Base-by-base conservation (phyloP, 2,888 invertebrate species). In the Colletes collaris region DNA sequence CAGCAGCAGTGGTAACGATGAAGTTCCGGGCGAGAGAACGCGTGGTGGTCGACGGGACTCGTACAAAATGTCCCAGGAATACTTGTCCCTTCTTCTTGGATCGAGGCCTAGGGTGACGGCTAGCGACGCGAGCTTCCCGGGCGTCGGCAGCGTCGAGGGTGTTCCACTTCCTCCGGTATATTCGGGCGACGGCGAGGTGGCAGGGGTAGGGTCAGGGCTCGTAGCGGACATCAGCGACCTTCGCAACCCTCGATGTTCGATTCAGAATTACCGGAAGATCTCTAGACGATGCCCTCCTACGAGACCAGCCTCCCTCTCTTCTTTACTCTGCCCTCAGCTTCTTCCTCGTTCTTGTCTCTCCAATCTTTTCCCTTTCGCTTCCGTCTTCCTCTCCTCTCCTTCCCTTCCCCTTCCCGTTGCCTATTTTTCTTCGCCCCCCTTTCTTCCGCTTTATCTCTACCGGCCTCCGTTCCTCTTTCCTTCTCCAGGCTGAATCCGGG, bases 171-270 rank as follows among this genome's bases (percentile, higher is more conserved):
- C 70, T 71, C 53, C 56, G 66, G 53, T 62, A 44, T 37, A 55
- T 69, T 65, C 74, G 62, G 76, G 53, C 53, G 83, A 65, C 50
- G 76, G 53, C 58, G 75, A 72, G 63, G 73, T 82, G 82, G 77
- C 78, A 74, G 81, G 74, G 73, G 76, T 74, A 76, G 73, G 74
- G 84, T 67, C 62, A 81, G 83, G 82, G 86, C 86, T 89, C 89
- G 89, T 90, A 89, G 91, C 90, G 90, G 90, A 92, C 91, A 92
- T 92, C 90, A 90, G 91, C 91, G 83, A 89, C 87, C 87, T 79
- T 83, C 79, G 83, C 88, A 85, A 16, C 79, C 76, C 68, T 52
- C 75, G 44, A 69, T 66, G n/a, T 72, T 82, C 79, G 72, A 73
- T 73, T 68, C 68, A 76, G 67, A 80, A 78, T 75, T 69, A 56